phyloP scores from a whole-genome alignment of 2,888 invertebrate genomes.

The Luperina testacea region DNA sequence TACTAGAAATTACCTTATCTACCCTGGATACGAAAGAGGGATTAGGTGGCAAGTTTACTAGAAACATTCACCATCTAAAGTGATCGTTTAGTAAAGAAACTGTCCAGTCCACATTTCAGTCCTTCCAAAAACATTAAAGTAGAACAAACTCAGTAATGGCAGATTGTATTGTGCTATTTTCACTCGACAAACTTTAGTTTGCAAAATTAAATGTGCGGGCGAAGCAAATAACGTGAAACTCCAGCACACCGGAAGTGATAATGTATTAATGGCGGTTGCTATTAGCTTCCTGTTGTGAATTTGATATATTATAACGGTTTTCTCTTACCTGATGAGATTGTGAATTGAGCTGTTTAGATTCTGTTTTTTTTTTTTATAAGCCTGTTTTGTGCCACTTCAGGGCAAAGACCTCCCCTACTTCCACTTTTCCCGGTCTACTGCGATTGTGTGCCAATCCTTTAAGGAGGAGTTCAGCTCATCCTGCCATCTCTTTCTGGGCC shows the following conservation, averaged over 20 bases:
- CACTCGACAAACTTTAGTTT: constrained; percentile 62
- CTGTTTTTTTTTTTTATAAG: not conserved
- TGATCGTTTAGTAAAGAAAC: constrained; percentile 12
- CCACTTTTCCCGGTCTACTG: no score
- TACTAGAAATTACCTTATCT: not conserved
- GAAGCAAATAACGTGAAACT: constrained; percentile 66
- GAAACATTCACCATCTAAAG: not conserved
- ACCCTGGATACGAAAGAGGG: not conserved
- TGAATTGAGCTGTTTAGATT: constrained; percentile 3
- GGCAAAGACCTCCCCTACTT: no score
- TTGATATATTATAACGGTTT: constrained; percentile 60
- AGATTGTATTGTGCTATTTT: constrained; percentile 57
- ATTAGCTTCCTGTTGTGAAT: constrained; percentile 76
- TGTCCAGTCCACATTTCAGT: constrained; percentile 8
- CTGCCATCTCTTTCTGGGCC: no score
- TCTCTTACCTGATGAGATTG: constrained; percentile 27
- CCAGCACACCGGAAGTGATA: constrained; percentile 81
- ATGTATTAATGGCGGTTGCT: constrained; percentile 80
- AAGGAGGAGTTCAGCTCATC: no score
- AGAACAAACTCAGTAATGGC: constrained; percentile 30
- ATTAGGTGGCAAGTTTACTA: not conserved
- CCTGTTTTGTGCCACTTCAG: no score
- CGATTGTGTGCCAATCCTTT: no score
- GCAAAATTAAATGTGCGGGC: constrained; percentile 68
- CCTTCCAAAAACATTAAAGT: constrained; percentile 24